These are phyloP conservation scores for Phylloscopus trochiloides DNA, from an alignment of 2,113 vertebrate genomes.

Conservation along the genomic window DNA sequence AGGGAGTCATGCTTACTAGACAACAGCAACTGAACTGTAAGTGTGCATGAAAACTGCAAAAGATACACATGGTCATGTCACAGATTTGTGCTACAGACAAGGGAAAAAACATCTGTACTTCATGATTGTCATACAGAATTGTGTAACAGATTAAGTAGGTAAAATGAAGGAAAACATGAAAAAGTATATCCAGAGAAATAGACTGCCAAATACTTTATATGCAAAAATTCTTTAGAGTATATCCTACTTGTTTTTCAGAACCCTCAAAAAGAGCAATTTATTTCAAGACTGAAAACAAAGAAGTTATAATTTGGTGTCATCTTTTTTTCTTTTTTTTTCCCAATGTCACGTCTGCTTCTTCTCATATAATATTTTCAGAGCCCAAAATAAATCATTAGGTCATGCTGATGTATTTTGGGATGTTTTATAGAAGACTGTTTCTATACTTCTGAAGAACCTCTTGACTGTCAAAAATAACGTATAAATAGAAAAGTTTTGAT, in stretches of 20 bases:
- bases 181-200: neutral
- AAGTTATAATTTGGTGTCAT: neutral
- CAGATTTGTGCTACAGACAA: neutral
- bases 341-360: neutral
- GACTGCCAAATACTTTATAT: neutral
- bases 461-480: slow-evolving; percentile 22
- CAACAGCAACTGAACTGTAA: neutral
- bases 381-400: slow-evolving; percentile 20
- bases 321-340: neutral
- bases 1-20: neutral
- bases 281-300: neutral
- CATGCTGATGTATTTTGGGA: slow-evolving; percentile 25
- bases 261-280: neutral
- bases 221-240: neutral
- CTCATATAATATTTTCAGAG: neutral
- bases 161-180: neutral
- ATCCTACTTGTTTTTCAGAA: neutral
- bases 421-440: slow-evolving; percentile 28
- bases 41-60: neutral
- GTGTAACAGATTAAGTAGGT: neutral
- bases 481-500: slow-evolving; percentile 46
- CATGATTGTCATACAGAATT: neutral
- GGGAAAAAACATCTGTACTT: neutral
- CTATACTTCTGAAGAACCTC: slow-evolving; percentile 21
- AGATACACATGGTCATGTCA: neutral